Percentiles rank a stretch among this genome's conserved stretches.
phyloP scores from a whole-genome alignment of 2,113 vertebrate genomes.

The Falco punctatus region DNA sequence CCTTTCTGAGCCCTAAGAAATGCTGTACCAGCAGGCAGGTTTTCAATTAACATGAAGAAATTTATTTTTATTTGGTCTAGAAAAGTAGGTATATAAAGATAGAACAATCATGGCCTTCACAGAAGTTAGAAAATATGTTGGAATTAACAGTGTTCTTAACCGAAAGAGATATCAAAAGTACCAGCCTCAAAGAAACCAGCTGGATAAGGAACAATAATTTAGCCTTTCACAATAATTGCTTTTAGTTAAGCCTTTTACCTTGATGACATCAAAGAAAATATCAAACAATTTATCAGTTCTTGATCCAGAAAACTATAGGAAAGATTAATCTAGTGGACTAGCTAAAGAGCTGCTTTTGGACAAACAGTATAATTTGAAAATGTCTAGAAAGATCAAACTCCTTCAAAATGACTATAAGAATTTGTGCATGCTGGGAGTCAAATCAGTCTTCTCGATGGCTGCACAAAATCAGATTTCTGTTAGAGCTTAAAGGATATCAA shows the following conservation, averaged over 20 bases:
- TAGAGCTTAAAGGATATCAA: not conserved
- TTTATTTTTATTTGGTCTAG: not conserved
- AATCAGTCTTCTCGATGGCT: not conserved
- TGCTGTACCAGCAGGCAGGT: not conserved
- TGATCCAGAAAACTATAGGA: not conserved
- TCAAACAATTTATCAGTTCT: not conserved
- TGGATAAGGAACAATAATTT: not conserved
- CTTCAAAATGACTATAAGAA: not conserved
- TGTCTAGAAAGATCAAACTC: not conserved
- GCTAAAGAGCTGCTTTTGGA: not conserved
- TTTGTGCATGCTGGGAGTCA: not conserved
- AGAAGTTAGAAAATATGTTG: not conserved
- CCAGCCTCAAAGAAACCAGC: not conserved
- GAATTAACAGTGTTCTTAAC: not conserved
- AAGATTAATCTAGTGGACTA: not conserved
- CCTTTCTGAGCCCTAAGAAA: not conserved
- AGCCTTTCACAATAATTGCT: not conserved
- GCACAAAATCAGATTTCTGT: not conserved
- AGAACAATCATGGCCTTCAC: not conserved
- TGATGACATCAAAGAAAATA: not conserved
- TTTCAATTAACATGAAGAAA: not conserved
- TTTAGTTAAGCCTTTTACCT: not conserved
- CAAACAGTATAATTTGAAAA: not conserved
- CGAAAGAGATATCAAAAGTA: not conserved
- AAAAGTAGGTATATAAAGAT: not conserved